Evolutionary conservation across 2,888 invertebrate genomes (phyloP).

Genomic region (Argynnis bischoffii): DNA sequence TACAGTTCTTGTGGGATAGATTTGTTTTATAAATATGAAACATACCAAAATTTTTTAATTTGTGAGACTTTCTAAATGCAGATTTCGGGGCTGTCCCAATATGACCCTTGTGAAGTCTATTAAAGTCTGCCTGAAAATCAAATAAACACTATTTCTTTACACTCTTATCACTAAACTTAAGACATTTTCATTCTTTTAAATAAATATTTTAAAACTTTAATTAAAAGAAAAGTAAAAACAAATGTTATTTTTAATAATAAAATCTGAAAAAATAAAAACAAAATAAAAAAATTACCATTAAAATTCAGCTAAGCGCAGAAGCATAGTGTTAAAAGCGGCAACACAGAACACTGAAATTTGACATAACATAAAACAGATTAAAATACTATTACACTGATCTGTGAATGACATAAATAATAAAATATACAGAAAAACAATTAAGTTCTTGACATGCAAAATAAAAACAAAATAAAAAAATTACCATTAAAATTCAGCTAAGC

Average conservation of each 20-base stretch:
- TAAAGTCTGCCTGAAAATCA: slow-evolving; percentile 85
- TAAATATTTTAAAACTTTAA: not conserved
- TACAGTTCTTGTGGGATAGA: not conserved
- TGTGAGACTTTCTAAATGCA: slow-evolving; percentile 60
- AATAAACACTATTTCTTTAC: slow-evolving; percentile 5
- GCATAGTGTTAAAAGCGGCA: slow-evolving; percentile 38
- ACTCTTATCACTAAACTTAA: not conserved
- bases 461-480: slow-evolving; percentile 36
- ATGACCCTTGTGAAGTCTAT: slow-evolving; percentile 90
- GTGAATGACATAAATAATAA: not conserved
- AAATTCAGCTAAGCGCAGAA: slow-evolving; percentile 34
- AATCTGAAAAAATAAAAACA: slow-evolving; percentile 5
- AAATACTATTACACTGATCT: slow-evolving; percentile 11
- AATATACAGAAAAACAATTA: not conserved
- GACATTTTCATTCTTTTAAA: not conserved
- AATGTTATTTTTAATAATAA: slow-evolving; percentile 1
- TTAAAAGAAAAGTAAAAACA: not conserved
- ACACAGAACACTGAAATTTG: slow-evolving; percentile 38
- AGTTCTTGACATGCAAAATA: slow-evolving; percentile 3
- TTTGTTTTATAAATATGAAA: not conserved
- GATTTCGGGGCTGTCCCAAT: slow-evolving; percentile 87
- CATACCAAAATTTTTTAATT: slow-evolving; percentile 80
- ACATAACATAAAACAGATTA: slow-evolving; percentile 30
- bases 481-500: slow-evolving; percentile 35
- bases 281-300: slow-evolving; percentile 40